Conservation (phyloP, 2,113 vertebrate genomes). For the Capreolus pygargus region DNA sequence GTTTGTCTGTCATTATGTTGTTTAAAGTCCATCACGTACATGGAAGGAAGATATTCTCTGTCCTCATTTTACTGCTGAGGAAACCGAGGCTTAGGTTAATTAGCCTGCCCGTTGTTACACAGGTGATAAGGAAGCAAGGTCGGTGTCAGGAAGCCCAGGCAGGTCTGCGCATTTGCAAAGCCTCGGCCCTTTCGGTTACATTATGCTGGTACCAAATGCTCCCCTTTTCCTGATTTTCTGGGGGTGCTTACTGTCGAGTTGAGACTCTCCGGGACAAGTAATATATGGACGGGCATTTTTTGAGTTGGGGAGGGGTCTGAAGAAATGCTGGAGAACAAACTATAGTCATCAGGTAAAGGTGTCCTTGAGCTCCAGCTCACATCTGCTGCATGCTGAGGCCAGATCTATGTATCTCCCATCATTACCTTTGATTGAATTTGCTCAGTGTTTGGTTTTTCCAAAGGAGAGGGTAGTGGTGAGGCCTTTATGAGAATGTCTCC, state of each 20-base stretch:
- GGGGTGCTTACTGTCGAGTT: neutral
- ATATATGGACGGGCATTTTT: neutral
- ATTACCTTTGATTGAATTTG: neutral
- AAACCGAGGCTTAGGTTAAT: neutral
- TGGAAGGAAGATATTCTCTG: neutral
- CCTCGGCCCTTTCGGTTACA: neutral
- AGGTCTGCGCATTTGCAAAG: neutral
- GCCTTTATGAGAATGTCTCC: neutral
- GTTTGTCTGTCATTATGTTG: neutral
- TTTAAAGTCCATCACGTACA: neutral
- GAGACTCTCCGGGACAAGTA: neutral
- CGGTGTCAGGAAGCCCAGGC: neutral
- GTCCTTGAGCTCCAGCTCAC: neutral
- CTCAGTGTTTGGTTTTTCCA: neutral
- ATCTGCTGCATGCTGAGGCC: neutral
- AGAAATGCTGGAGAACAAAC: neutral
- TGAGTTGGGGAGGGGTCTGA: neutral
- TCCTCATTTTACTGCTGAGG: neutral
- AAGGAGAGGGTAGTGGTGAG: neutral
- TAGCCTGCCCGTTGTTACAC: neutral
- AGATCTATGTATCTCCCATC: neutral
- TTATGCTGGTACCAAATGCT: neutral
- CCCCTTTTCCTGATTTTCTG: neutral
- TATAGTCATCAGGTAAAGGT: neutral
- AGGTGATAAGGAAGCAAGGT: neutral